phyloP scores from a whole-genome alignment of 1,140 invertebrate species.

The Papilio dardanus region DNA sequence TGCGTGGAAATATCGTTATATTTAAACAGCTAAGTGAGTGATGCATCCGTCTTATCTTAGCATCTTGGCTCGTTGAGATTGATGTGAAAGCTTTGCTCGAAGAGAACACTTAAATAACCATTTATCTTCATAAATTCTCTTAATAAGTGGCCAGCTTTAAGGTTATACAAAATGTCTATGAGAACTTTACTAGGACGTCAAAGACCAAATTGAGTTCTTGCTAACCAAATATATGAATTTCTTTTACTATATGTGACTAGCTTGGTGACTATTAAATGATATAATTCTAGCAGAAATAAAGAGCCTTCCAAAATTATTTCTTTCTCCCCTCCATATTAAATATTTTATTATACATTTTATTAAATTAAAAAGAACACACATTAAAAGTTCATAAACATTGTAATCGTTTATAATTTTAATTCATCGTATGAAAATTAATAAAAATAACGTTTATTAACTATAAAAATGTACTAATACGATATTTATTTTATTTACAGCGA shows the following conservation, averaged over 20 bases:
- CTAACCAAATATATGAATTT: too few species aligned
- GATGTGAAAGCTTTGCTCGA: constrained; percentile 31
- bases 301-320: too few species aligned
- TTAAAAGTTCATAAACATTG: too few species aligned
- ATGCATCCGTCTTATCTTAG: constrained; percentile 61
- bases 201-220: too few species aligned
- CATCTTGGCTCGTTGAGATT: constrained; percentile 46
- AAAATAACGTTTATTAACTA: background rate
- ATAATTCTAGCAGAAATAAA: too few species aligned
- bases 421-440: background rate
- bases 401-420: background rate
- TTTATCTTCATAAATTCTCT: constrained; percentile 31
- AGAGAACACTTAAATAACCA: constrained; percentile 24
- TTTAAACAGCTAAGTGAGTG: constrained; percentile 27
- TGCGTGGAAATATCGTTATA: background rate
- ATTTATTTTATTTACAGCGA: background rate
- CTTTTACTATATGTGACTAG: too few species aligned
- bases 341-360: too few species aligned
- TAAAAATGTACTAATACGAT: background rate
- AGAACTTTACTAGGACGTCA: too few species aligned
- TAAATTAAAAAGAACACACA: too few species aligned
- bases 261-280: too few species aligned
- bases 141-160: background rate
- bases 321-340: too few species aligned
- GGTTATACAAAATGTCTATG: background rate